Conservation (phyloP, 1,140 invertebrate genomes). For the Lamellibrachia luymesi region DNA sequence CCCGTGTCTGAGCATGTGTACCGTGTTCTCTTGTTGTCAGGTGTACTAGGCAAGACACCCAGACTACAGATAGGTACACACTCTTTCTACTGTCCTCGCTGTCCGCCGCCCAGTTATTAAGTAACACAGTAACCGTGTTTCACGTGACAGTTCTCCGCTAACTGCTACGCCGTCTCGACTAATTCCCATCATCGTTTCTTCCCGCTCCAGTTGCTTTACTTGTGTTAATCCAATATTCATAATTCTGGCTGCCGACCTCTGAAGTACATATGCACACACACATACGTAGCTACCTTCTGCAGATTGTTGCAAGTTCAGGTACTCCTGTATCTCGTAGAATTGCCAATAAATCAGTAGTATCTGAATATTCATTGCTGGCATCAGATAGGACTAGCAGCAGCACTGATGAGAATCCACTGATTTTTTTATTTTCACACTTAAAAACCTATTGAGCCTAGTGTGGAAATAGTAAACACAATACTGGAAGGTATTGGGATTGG, state of each 20-base stretch:
- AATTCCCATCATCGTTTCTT: neutral
- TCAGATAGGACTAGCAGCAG: neutral
- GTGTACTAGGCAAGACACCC: slow-evolving; percentile 15
- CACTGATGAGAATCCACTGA: too few species aligned
- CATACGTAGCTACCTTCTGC: neutral
- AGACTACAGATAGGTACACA: slow-evolving; percentile 14
- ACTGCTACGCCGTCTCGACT: neutral
- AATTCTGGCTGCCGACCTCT: neutral
- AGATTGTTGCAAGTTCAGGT: neutral
- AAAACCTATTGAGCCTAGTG: neutral
- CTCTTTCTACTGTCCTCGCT: neutral
- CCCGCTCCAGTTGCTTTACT: neutral
- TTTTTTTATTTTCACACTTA: too few species aligned
- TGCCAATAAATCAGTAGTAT: neutral
- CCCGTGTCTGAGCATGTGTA: neutral
- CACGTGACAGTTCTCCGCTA: neutral
- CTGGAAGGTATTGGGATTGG: neutral
- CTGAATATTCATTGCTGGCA: neutral
- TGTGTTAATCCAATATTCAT: neutral
- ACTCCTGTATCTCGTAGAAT: neutral
- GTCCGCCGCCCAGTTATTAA: neutral
- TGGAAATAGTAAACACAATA: neutral
- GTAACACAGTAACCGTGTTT: neutral
- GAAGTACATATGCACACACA: neutral
- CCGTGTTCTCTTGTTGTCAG: slow-evolving; percentile 10